A percentile compares a stretch with the other conserved stretches of the same genome.
Conservation (phyloP, 1,140 invertebrate species). For the Chironomus striatipennis region DNA sequence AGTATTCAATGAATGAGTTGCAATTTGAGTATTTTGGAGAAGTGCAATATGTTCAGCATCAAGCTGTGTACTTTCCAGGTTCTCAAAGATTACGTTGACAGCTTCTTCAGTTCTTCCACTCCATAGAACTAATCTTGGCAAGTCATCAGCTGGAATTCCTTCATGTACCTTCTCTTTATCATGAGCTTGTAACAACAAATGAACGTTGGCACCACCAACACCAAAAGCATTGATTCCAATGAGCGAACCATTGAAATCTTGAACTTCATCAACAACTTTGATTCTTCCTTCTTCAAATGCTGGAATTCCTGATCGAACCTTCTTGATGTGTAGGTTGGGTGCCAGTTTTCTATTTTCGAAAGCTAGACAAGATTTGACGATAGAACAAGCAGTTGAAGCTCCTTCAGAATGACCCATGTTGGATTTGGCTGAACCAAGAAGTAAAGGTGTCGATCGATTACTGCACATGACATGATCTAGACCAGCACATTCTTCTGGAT, state of each 20-base stretch:
- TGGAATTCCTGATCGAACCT: slow-evolving; percentile 58
- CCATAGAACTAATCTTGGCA: slow-evolving; percentile 51
- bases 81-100: slow-evolving; percentile 48
- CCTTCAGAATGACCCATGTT: slow-evolving; percentile 65
- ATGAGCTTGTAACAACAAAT: slow-evolving; percentile 58
- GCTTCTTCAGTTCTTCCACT: slow-evolving; percentile 57
- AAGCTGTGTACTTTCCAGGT: slow-evolving; percentile 38
- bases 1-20: background rate
- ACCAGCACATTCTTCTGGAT: slow-evolving; percentile 34
- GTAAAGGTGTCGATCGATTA: slow-evolving; percentile 34
- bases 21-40: slow-evolving; percentile 48
- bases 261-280: slow-evolving; percentile 54
- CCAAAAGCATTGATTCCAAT: slow-evolving; percentile 65
- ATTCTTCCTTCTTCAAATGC: slow-evolving; percentile 56
- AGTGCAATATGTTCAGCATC: slow-evolving; percentile 36
- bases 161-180: slow-evolving; percentile 48
- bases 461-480: slow-evolving; percentile 39
- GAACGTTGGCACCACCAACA: slow-evolving; percentile 70
- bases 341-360: slow-evolving; percentile 58
- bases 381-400: slow-evolving; percentile 48
- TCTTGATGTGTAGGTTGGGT: slow-evolving; percentile 60
- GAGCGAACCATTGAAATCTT: slow-evolving; percentile 47
- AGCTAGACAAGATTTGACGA: slow-evolving; percentile 54
- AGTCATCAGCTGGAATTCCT: slow-evolving; percentile 40
- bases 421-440: slow-evolving; percentile 56